Evolutionary conservation across 2,888 invertebrate genomes (phyloP).

Genomic region (Conchocele bisecta): DNA sequence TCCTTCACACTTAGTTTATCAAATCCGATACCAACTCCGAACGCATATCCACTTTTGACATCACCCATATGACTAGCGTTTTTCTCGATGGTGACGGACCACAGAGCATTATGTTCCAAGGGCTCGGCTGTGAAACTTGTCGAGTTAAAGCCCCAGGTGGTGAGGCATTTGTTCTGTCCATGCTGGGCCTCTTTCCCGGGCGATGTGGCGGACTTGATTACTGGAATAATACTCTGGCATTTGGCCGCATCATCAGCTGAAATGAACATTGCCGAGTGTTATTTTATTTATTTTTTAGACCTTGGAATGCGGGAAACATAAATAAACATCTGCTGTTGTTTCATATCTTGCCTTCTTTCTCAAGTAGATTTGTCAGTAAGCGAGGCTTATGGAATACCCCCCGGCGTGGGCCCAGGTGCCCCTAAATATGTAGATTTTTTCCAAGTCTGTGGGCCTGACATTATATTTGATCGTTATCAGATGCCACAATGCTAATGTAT

Average conservation of each 20-base stretch:
- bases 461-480: too few species aligned
- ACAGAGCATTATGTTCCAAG: slow-evolving; percentile 65
- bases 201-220: slow-evolving; percentile 70
- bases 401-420: too few species aligned
- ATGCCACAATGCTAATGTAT: too few species aligned
- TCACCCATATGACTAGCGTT: slow-evolving; percentile 76
- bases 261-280: too few species aligned
- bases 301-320: too few species aligned
- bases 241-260: slow-evolving; percentile 63
- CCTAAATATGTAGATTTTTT: too few species aligned
- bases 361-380: too few species aligned
- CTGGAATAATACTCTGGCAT: slow-evolving; percentile 68
- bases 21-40: slow-evolving; percentile 77
- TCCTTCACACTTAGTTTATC: slow-evolving; percentile 74
- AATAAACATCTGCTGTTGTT: too few species aligned
- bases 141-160: slow-evolving; percentile 80
- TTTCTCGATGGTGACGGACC: slow-evolving; percentile 77
- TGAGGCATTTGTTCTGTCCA: slow-evolving; percentile 75
- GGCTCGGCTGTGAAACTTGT: slow-evolving; percentile 79
- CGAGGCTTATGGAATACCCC: too few species aligned
- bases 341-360: too few species aligned
- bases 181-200: slow-evolving; percentile 65
- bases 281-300: too few species aligned
- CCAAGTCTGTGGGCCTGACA: too few species aligned
- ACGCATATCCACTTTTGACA: slow-evolving; percentile 76